Conservation (phyloP, 2,113 vertebrate species). For the Cacatua alba region DNA sequence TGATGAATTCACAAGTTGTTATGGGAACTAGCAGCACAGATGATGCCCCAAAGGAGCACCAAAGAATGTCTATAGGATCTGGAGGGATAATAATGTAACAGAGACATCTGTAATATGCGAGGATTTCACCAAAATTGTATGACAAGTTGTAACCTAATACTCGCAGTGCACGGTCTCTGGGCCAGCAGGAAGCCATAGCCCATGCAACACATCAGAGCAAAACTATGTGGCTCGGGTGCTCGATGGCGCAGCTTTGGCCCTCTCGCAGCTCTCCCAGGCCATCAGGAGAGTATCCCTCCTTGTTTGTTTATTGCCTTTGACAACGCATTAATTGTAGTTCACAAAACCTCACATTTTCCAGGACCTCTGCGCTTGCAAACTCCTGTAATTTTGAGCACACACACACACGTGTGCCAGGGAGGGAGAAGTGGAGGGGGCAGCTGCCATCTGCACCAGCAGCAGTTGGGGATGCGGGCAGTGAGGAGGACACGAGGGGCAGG, state of each 20-base stretch:
- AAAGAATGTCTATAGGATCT: not conserved
- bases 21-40: conserved; percentile 62
- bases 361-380: not conserved
- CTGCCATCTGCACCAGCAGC: not conserved
- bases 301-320: not conserved
- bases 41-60: conserved; percentile 43
- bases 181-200: not conserved
- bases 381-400: not conserved
- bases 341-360: not conserved
- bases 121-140: not conserved
- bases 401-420: accelerated
- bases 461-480: not conserved
- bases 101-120: not conserved
- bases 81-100: not conserved
- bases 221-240: not conserved
- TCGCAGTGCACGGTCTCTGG: accelerated
- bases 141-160: not conserved
- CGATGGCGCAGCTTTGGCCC: not conserved
- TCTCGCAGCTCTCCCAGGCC: not conserved
- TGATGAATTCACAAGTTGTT: conserved; percentile 62
- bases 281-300: not conserved
- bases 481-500: accelerated
- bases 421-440: not conserved
- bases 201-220: not conserved
- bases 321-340: not conserved